Base-by-base conservation (phyloP, 2,888 invertebrate genomes). In the Tenthredo livida region DNA sequence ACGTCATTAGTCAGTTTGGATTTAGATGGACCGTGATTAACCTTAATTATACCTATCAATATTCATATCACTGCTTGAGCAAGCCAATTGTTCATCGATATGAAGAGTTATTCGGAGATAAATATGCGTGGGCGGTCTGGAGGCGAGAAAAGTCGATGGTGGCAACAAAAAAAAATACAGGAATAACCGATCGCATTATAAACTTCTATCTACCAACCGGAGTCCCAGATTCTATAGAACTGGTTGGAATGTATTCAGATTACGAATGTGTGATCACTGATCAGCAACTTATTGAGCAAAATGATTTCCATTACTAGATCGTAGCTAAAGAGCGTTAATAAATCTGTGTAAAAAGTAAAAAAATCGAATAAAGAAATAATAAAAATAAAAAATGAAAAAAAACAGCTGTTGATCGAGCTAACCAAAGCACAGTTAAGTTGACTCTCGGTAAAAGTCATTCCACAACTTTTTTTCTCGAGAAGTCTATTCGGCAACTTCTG, bases 401-500 rank as follows among this genome's bases (percentile, higher is more conserved):
- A 43, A 73, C 10, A 40, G 40, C 1, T 6, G 73, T 5, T 21
- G 43, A 73, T 77, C 50, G 54, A 33, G 47, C 29, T 54, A 29
- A 33, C 29, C 50, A 54, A 50, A 77, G 29, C 40, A 80, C 80
- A 58, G 80, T 80, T 80, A 77, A 50, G n/a, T 54, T 15, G 29
- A 29, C n/a, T 77, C 33, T 3, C 33, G 33, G 40, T 73, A 77
- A 77, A 77, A 77, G 40, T 29, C n/a, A 73, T 29, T 40, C 40
- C 3, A 21, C 40, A 25, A 73, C 43, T 73, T 73, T 73, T 73
- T 43, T 73, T 73, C n/a, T 21, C n/a, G 5, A n/a, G 5, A n/a
- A 77, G 29, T 54, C 33, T 29, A 33, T 54, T 21, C 29, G 77
- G n/a, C 33, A n/a, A 17, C 33, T 33, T n/a, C n/a, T 17, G 0